Conservation (phyloP, 2,113 vertebrate species). For the Phylloscopus trochiloides region DNA sequence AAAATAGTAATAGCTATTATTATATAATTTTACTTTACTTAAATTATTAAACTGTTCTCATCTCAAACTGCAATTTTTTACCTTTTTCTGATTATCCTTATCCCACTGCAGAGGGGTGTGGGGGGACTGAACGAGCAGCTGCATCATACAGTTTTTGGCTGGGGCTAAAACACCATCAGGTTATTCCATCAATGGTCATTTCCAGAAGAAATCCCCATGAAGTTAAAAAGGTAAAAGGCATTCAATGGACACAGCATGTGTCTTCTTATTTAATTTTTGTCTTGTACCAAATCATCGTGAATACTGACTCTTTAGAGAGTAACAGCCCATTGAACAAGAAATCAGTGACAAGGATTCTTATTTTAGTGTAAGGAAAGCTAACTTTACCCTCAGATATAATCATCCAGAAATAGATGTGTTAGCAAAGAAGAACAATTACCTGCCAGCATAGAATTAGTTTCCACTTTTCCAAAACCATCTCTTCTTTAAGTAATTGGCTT, state of each 20-base stretch:
- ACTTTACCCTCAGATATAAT: not conserved
- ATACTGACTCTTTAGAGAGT: not conserved
- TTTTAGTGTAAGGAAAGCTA: not conserved
- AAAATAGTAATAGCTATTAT: not conserved
- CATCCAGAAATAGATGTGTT: not conserved
- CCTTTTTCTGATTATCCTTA: not conserved
- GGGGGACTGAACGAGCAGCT: rapidly evolving
- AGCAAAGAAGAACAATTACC: not conserved
- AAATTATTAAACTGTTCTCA: not conserved
- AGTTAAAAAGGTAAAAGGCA: not conserved
- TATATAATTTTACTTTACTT: not conserved
- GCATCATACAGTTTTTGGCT: not conserved
- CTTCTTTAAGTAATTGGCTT: not conserved
- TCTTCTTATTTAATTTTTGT: not conserved
- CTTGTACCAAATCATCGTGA: not conserved
- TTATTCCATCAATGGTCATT: not conserved
- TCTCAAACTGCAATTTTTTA: not conserved
- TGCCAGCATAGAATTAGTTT: not conserved
- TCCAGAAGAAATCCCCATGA: not conserved
- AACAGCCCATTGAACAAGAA: not conserved
- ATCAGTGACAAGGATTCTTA: not conserved
- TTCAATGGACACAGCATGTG: not conserved
- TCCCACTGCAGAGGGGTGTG: not conserved
- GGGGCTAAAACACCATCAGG: not conserved
- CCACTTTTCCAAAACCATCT: not conserved